phyloP scores from a whole-genome alignment of 1,140 invertebrate species.

The Dendrolimus kikuchii region DNA sequence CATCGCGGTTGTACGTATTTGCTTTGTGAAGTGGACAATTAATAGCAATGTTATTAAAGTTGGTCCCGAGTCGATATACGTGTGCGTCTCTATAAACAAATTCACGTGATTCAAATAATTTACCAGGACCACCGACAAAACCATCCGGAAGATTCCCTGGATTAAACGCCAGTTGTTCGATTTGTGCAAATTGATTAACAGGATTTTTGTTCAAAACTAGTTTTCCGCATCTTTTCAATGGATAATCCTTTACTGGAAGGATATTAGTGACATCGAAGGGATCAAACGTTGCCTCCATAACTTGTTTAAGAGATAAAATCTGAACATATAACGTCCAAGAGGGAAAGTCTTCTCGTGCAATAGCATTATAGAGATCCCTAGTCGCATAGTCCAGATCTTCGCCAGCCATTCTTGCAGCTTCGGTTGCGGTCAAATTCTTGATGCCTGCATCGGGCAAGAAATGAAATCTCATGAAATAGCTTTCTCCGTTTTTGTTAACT shows the following conservation, averaged over 20 bases:
- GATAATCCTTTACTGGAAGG: constrained; percentile 87
- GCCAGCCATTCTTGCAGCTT: constrained; percentile 75
- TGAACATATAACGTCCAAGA: constrained; percentile 78
- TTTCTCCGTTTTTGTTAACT: constrained; percentile 74
- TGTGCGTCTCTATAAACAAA: constrained; percentile 94
- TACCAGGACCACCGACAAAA: constrained; percentile 88
- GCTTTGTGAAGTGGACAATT: constrained; percentile 85
- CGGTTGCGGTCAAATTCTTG: constrained; percentile 73
- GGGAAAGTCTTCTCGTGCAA: constrained; percentile 79
- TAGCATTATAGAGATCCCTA: constrained; percentile 85
- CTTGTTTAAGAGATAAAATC: constrained; percentile 69
- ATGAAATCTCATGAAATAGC: constrained; percentile 84
- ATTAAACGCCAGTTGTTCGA: constrained; percentile 91
- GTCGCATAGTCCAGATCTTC: constrained; percentile 83
- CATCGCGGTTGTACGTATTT: constrained; percentile 91
- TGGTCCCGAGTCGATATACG: constrained; percentile 88
- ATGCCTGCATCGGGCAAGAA: constrained; percentile 81
- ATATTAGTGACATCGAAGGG: constrained; percentile 83
- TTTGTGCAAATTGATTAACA: constrained; percentile 88
- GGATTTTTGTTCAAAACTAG: constrained; percentile 89
- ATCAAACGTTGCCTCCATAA: constrained; percentile 71
- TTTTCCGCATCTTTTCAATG: constrained; percentile 87
- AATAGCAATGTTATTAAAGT: constrained; percentile 90
- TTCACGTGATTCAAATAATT: constrained; percentile 90
- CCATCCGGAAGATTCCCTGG: constrained; percentile 90